Conservation (phyloP, 1,140 invertebrate species). For the Dendrolimus kikuchii region DNA sequence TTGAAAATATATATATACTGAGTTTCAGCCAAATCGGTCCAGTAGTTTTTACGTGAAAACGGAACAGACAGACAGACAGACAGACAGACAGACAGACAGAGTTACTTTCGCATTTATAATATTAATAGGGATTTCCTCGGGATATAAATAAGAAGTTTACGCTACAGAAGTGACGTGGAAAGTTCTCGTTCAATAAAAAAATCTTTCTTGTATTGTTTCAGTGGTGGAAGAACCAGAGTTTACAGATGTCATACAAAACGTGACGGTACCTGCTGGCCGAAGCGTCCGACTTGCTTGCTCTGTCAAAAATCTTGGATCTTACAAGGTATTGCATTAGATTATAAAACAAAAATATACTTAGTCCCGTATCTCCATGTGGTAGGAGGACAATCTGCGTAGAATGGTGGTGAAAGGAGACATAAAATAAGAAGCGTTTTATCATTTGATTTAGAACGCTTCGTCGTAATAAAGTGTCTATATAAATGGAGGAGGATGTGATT, state of each 20-base stretch:
- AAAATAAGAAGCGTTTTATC: slow-evolving; percentile 67
- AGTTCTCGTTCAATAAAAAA: neutral
- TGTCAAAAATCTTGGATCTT: slow-evolving; percentile 90
- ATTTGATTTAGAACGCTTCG: slow-evolving; percentile 65
- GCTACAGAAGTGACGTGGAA: neutral
- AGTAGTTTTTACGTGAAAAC: too few relatives aligned
- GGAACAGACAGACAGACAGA: too few relatives aligned
- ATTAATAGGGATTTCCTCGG: too few relatives aligned
- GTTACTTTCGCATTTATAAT: too few relatives aligned
- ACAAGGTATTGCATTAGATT: slow-evolving; percentile 76
- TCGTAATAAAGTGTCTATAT: slow-evolving; percentile 67
- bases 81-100: too few relatives aligned
- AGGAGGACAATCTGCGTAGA: slow-evolving; percentile 33
- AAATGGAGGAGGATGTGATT: slow-evolving; percentile 63
- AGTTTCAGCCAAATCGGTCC: too few relatives aligned
- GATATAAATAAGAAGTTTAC: too few relatives aligned
- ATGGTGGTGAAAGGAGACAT: slow-evolving; percentile 48
- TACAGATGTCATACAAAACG: slow-evolving; percentile 80
- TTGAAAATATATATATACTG: too few relatives aligned
- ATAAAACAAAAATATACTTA: neutral
- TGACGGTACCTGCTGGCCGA: slow-evolving; percentile 84
- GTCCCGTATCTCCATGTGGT: slow-evolving; percentile 7
- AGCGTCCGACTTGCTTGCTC: slow-evolving; percentile 91
- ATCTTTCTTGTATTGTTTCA: slow-evolving; percentile 61
- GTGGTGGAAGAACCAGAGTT: slow-evolving; percentile 80